Percentiles rank a stretch among this genome's conserved stretches.
Conservation (phyloP, 2,888 invertebrate genomes). For the Brenthis hecate region DNA sequence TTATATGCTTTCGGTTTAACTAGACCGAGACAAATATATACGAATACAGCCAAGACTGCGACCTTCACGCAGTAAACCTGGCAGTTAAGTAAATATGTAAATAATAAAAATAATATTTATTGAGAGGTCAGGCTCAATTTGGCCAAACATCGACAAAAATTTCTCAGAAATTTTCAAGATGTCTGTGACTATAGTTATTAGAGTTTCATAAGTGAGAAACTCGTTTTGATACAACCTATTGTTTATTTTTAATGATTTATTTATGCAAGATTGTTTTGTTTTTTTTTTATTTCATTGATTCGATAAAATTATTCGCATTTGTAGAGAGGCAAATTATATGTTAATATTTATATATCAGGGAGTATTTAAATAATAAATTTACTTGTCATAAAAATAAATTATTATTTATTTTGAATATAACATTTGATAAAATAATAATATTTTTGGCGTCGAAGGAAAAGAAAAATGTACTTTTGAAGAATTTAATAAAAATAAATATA, state of each 20-base stretch:
- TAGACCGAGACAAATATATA: too few relatives aligned
- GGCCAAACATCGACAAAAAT: constrained; percentile 24
- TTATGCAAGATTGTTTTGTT: constrained; percentile 16
- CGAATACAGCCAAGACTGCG: background rate
- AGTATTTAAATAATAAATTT: background rate
- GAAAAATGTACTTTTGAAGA: too few relatives aligned
- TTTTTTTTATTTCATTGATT: background rate
- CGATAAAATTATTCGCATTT: background rate
- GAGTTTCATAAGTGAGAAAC: constrained; percentile 32
- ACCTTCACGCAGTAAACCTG: constrained; percentile 13
- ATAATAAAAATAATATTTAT: constrained; percentile 16
- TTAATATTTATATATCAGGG: background rate
- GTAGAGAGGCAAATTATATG: background rate
- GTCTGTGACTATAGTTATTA: constrained; percentile 35
- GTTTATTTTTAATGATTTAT: constrained; percentile 33
- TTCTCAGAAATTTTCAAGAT: constrained; percentile 34
- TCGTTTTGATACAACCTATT: constrained; percentile 31
- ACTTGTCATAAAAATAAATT: background rate
- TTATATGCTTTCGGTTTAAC: too few relatives aligned
- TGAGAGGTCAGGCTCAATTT: constrained; percentile 19
- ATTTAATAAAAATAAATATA: too few relatives aligned
- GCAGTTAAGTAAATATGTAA: constrained; percentile 4
- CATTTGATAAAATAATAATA: too few relatives aligned
- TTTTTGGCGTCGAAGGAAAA: too few relatives aligned
- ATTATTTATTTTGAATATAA: background rate